A percentile compares a stretch with the other conserved stretches of the same genome.
Evolutionary conservation across 2,888 invertebrate genomes (phyloP).

Genomic region (Troides helena): DNA sequence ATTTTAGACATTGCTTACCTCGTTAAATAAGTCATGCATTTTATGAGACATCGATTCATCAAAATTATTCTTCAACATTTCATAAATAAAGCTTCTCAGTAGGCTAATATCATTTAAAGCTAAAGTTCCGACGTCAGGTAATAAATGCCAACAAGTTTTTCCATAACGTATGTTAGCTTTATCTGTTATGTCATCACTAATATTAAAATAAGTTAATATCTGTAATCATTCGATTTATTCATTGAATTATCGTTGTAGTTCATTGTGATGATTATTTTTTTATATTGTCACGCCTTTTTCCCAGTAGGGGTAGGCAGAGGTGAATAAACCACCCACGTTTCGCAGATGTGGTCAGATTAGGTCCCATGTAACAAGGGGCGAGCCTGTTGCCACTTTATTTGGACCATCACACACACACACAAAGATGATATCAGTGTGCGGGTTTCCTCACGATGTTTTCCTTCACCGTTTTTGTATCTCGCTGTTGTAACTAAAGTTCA

Average conservation of each 20-base stretch:
- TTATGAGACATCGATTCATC: neutral
- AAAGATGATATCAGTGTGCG: too few species aligned
- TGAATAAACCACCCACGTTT: too few species aligned
- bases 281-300: too few species aligned
- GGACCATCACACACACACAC: too few species aligned
- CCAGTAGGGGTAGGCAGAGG: too few species aligned
- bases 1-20: neutral
- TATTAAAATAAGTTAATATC: constrained; percentile 18
- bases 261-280: too few species aligned
- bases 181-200: constrained; percentile 20
- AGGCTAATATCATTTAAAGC: constrained; percentile 19
- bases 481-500: too few species aligned
- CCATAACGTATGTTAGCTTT: constrained; percentile 7
- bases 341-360: too few species aligned
- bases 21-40: neutral
- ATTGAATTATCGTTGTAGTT: neutral
- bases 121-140: constrained; percentile 14
- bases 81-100: constrained; percentile 10
- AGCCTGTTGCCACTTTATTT: too few species aligned
- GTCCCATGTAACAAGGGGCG: too few species aligned
- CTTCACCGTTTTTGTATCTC: too few species aligned
- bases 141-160: constrained; percentile 22
- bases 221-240: neutral
- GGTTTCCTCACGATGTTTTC: too few species aligned
- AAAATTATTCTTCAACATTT: constrained; percentile 5